Conservation (phyloP, 1,140 invertebrate species). For the Odontomachus brunneus region DNA sequence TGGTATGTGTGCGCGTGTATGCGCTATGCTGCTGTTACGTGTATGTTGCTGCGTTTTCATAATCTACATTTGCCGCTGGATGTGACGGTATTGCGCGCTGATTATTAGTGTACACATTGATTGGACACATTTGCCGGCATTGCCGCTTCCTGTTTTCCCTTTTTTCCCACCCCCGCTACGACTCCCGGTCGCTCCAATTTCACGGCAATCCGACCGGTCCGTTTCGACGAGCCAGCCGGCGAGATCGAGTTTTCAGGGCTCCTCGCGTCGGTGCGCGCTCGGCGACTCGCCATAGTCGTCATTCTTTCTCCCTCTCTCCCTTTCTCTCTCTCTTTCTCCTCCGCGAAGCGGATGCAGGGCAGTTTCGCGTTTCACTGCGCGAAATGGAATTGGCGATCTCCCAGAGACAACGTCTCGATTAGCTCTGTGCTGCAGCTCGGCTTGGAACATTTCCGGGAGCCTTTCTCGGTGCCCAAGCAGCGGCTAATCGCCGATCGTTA, state of each 20-base stretch:
- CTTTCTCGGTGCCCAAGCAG: not conserved
- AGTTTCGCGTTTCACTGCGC: constrained; percentile 13
- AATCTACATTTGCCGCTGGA: constrained; percentile 56
- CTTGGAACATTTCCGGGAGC: not conserved
- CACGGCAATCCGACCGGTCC: constrained; percentile 30
- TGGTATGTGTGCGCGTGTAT: not conserved
- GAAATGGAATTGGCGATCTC: constrained; percentile 16
- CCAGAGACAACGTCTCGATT: constrained; percentile 33
- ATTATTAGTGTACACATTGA: constrained; percentile 42
- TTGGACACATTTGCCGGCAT: constrained; percentile 37
- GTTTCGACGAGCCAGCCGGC: constrained; percentile 37
- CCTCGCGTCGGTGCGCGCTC: not conserved
- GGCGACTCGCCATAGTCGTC: constrained; percentile 23
- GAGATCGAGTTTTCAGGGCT: constrained; percentile 53
- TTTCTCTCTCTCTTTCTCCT: too few species aligned
- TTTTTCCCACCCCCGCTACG: not conserved
- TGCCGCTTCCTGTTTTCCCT: not conserved
- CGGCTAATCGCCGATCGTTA: not conserved
- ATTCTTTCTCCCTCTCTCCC: not conserved
- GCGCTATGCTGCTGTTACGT: constrained; percentile 29
- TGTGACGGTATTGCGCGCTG: constrained; percentile 25
- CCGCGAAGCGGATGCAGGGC: not conserved
- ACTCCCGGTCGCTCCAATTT: constrained; percentile 28
- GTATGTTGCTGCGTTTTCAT: constrained; percentile 37
- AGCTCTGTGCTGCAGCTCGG: not conserved